Evolutionary conservation across 2,888 invertebrate species (phyloP).

Genomic region (Nezara viridula): DNA sequence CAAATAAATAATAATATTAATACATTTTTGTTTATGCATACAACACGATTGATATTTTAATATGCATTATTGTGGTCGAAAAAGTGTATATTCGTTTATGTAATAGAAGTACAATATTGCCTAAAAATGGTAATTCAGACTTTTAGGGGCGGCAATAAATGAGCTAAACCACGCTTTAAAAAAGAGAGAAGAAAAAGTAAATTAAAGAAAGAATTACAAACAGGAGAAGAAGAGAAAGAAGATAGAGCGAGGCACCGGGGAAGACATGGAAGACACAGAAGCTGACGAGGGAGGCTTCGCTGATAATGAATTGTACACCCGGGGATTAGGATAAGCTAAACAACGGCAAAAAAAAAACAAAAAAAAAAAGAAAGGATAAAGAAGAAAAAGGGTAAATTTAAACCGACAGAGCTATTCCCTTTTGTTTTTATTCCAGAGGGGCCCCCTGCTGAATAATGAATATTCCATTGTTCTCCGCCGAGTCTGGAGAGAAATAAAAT

Average conservation of each 20-base stretch:
- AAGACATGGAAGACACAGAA: conserved; percentile 20
- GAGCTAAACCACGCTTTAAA: neutral
- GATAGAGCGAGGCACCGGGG: neutral
- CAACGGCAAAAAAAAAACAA: conserved; percentile 20
- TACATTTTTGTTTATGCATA: no score
- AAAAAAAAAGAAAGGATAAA: conserved; percentile 47
- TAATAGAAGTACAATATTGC: neutral
- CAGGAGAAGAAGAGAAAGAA: neutral
- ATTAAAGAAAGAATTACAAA: conserved; percentile 22
- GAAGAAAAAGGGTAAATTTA: conserved; percentile 56
- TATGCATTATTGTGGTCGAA: no score
- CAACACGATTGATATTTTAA: no score
- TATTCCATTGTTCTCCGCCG: conserved; percentile 43
- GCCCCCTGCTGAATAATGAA: conserved; percentile 52
- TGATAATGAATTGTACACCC: conserved; percentile 59
- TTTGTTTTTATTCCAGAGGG: conserved; percentile 54
- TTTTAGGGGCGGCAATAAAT: neutral
- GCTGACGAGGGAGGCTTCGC: conserved; percentile 50
- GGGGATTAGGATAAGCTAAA: conserved; percentile 59
- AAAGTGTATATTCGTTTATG: no score
- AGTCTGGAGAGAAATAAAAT: conserved; percentile 51
- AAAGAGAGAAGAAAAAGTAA: neutral
- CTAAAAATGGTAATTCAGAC: neutral
- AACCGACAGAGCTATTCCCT: conserved; percentile 49
- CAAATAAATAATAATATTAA: no score